Base-by-base conservation (phyloP, 2,797 vertebrate genomes). In the Sciaenops ocellatus region DNA sequence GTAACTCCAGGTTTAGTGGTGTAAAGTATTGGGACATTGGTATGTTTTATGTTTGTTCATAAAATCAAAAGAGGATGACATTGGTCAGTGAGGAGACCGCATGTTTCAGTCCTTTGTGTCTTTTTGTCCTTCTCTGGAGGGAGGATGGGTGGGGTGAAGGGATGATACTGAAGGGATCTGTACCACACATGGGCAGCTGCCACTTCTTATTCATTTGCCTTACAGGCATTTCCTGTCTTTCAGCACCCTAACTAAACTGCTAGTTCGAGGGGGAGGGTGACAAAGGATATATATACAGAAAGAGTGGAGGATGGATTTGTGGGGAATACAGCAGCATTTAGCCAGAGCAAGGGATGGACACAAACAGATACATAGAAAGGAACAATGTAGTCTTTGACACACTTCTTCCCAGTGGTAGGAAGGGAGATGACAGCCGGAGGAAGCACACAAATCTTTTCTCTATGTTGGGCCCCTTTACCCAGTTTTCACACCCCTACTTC, bases 341-440 rank as follows among this genome's bases (percentile, higher is more conserved):
- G 78, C 68, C 62, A 76, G 64, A 76, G 89, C 61, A 85, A 84
- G 71, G 79, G 78, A 83, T 79, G 80, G 75, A 81, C 86, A 89
- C 89, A 90, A 88, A 90, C 82, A 50, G 75, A 89, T 84, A 86
- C 80, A 89, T 73, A 64, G 84, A 78, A 74, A 70, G 80, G 86
- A 82, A 94, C 91, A 90, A 92, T 90, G 87, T 79, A 73, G 64
- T 92, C 92, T 92, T 94, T 93, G 86, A 93, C 82, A 82, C 76
- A 55, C 78, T 87, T 82, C 75, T 88, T 89, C 87, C 67, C 89
- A 84, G 78, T 86, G 84, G 88, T 89, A 84, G 86, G 73, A 91
- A 86, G 87, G 69, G 72, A 87, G 85, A 85, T 82, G 84, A 87
- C 80, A 73, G 84, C 78, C 70, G 18, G 75, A 87, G 76, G 82